These are phyloP conservation scores for Lycophotia porphyrea DNA, from an alignment of 2,888 invertebrate genomes.

Conservation along the genomic window DNA sequence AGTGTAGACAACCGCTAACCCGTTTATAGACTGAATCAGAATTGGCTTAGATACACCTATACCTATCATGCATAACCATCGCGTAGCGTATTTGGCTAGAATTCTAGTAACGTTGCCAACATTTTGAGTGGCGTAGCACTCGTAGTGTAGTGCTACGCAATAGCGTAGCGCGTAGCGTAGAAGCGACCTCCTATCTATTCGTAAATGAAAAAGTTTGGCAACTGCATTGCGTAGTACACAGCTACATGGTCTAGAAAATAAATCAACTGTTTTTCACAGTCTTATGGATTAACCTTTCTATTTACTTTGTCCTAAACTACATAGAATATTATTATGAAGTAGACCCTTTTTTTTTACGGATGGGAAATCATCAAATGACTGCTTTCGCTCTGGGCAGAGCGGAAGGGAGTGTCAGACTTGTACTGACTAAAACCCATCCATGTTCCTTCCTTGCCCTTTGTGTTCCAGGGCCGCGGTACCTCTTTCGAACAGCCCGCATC, in stretches of 20 bases:
- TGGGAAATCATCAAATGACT: too few species aligned
- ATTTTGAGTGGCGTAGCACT: neutral
- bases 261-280: neutral
- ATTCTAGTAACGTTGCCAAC: neutral
- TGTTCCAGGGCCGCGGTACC: too few species aligned
- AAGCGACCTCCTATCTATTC: neutral
- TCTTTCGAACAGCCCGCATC: too few species aligned
- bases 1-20: conserved; percentile 38
- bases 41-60: conserved; percentile 12
- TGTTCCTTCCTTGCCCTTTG: too few species aligned
- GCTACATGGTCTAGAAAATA: neutral
- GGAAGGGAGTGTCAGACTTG: too few species aligned
- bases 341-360: too few species aligned
- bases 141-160: conserved; percentile 13
- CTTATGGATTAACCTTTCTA: neutral
- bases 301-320: neutral
- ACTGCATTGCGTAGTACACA: neutral
- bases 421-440: too few species aligned
- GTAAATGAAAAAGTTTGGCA: conserved; percentile 11
- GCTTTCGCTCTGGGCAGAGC: too few species aligned
- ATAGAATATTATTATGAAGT: neutral
- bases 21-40: conserved; percentile 31
- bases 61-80: neutral
- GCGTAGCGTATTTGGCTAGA: neutral
- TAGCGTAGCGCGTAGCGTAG: conserved; percentile 14